phyloP scores from a whole-genome alignment of 2,888 invertebrate species.

The Mythimna ferrago region DNA sequence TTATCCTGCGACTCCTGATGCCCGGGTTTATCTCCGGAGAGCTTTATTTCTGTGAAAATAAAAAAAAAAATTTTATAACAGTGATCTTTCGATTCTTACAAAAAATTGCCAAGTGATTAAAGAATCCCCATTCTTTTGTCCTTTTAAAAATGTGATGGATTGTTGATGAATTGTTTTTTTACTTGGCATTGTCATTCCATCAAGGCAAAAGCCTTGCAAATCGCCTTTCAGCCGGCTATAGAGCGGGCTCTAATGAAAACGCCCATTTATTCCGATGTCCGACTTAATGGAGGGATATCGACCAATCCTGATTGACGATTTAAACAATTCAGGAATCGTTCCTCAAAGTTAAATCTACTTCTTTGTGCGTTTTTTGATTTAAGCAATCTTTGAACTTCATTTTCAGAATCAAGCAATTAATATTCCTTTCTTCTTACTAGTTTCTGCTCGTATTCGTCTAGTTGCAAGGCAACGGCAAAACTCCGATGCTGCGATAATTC shows the following conservation, averaged over 20 bases:
- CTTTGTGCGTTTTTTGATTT: background rate
- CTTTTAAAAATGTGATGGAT: conserved; percentile 13
- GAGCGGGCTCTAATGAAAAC: conserved; percentile 67
- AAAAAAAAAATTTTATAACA: background rate
- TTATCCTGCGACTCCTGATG: no score
- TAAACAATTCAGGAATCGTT: conserved; percentile 56
- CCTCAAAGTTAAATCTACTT: conserved; percentile 29
- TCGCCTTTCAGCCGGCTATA: conserved; percentile 44
- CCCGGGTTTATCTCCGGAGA: background rate
- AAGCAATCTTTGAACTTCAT: background rate
- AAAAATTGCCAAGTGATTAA: background rate
- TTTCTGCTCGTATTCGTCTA: no score
- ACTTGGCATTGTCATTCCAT: conserved; percentile 16
- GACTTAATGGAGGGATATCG: conserved; percentile 70
- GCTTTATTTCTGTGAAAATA: background rate
- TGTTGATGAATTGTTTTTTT: conserved; percentile 44
- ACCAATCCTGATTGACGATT: conserved; percentile 61
- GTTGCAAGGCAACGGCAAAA: no score
- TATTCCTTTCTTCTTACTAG: no score
- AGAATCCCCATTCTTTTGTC: background rate
- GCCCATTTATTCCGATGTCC: conserved; percentile 67
- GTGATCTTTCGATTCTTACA: background rate
- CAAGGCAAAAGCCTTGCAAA: conserved; percentile 52
- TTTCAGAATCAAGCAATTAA: background rate
- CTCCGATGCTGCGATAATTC: no score